Conservation (phyloP, 1,140 invertebrate genomes). For the Drosophila paulistorum region DNA sequence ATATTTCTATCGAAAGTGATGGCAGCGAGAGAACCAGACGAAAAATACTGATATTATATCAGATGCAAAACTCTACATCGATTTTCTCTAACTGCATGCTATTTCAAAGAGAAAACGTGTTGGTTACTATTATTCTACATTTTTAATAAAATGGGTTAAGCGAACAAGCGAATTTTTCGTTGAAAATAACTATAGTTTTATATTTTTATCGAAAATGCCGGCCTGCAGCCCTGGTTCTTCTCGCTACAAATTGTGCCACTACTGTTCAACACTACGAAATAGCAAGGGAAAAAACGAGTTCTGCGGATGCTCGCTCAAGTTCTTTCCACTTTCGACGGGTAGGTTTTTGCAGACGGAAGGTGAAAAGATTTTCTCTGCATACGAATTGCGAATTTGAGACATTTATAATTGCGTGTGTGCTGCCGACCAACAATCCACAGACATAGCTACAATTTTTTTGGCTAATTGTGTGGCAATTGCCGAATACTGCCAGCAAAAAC, state of each 20-base stretch:
- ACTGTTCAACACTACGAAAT: slow-evolving; percentile 39
- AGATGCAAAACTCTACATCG: too few relatives aligned
- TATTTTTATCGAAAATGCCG: not conserved
- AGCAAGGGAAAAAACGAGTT: slow-evolving; percentile 32
- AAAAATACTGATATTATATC: not conserved
- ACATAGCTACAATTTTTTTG: slow-evolving; percentile 46
- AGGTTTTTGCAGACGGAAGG: slow-evolving; percentile 79
- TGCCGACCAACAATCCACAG: slow-evolving; percentile 25
- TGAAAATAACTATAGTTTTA: not conserved
- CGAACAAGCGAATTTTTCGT: too few relatives aligned
- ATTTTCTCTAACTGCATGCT: too few relatives aligned
- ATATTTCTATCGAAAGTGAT: not conserved
- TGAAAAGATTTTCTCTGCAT: slow-evolving; percentile 76
- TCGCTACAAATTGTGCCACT: not conserved
- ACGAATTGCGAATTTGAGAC: slow-evolving; percentile 64
- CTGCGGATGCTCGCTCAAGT: slow-evolving; percentile 49
- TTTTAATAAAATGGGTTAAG: too few relatives aligned
- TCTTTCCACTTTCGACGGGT: slow-evolving; percentile 79
- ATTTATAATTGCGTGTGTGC: slow-evolving; percentile 41
- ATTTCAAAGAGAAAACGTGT: too few relatives aligned
- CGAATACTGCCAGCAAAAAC: slow-evolving; percentile 8
- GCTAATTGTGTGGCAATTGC: slow-evolving; percentile 43
- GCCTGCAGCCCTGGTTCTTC: not conserved
- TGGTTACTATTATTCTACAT: too few relatives aligned
- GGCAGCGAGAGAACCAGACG: not conserved